Base-by-base conservation (phyloP, 2,113 vertebrate genomes). In the Datnioides undecimradiatus region DNA sequence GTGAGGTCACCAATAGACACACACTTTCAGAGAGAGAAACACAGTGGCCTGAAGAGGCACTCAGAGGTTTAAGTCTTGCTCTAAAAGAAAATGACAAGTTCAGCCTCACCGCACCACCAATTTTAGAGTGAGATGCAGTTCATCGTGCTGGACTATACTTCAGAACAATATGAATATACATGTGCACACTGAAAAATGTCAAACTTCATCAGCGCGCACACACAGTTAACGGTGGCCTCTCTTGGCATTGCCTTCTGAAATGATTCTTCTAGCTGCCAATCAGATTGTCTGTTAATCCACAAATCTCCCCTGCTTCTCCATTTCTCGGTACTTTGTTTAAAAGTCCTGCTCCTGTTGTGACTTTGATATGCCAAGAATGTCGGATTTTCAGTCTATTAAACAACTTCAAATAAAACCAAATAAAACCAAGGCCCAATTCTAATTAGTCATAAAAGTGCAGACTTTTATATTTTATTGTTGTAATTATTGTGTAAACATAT, bases 61-160 rank as follows among this genome's bases (percentile, higher is more conserved):
- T 84, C 71, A 70, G 14, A 41, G 83, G 29, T 80, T 75, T 82
- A 29, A 82, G 52, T 14, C 19, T 16, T 60, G 34, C 60, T 73
- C 41, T 74, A 66, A 88, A 82, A 36, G 52, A 67, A 63, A 65
- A 79, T 43, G 76, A 85, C 79, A 85, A n/a, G 68, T 67, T 66
- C 41, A 29, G 54, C 13, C 51, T 51, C 71, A 3, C 48, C 67
- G 73, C 63, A 79, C 43, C 74, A 64, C n/a, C n/a, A n/a, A n/a
- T n/a, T 65, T 80, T 63, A 59, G 23, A 73, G 51, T 12, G 43
- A 55, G 57, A 46, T 1, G 43, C 41, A 40, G 21, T n/a, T 19
- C 38, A 67, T 60, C 46, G 16, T 33, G 31, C 48, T 29, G 49
- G 29, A 64, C 36, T 10, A 5, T 43, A 66, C 76, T 51, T 66